Evolutionary conservation across 2,797 vertebrate genomes (phyloP).

Genomic region (Vespertilio murinus): DNA sequence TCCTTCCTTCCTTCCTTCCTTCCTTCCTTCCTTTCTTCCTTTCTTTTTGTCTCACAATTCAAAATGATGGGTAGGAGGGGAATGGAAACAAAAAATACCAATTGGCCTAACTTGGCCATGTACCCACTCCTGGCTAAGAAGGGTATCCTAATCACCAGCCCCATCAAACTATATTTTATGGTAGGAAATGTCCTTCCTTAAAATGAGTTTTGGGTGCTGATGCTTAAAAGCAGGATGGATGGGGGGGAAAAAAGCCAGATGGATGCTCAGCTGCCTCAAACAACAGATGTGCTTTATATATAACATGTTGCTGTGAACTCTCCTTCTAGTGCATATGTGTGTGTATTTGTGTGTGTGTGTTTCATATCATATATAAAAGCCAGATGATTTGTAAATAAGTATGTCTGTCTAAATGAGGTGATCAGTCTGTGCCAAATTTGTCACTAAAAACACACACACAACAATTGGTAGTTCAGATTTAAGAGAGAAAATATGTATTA

Average conservation of each 20-base stretch:
- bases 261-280: background rate
- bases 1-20: no score
- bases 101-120: background rate
- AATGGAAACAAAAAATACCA: background rate
- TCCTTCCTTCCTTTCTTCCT: no score
- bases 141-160: background rate
- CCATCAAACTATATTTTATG: background rate
- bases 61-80: background rate
- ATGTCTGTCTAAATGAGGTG: background rate
- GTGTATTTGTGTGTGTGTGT: background rate
- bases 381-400: background rate
- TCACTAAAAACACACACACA: conserved; percentile 9
- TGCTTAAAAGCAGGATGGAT: background rate
- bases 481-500: background rate
- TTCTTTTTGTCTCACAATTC: background rate
- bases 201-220: background rate
- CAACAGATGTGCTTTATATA: background rate
- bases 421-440: background rate
- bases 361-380: background rate
- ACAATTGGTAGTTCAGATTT: background rate
- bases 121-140: background rate
- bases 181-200: background rate
- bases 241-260: background rate
- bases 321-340: background rate
- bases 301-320: background rate